Base-by-base conservation (phyloP, 2,797 vertebrate species). In the Amniataba percoides region DNA sequence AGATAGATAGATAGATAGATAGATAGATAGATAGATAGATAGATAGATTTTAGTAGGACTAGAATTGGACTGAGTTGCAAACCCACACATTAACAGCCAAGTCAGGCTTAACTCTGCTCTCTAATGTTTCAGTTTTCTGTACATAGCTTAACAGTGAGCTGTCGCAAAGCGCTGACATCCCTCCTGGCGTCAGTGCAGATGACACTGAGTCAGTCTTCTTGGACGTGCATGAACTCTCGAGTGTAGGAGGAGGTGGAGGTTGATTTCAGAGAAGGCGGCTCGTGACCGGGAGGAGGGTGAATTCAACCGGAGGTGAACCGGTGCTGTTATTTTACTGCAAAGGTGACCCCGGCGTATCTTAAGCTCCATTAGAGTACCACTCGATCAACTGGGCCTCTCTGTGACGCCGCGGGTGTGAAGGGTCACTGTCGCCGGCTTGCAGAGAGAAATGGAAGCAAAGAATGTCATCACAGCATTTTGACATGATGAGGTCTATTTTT, bases 331-430 rank as follows among this genome's bases (percentile, higher is more conserved):
- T 31, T 84, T 58, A 61, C 55, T 61, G 53, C 66, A 21, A 75
- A 84, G 66, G 71, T 86, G 85, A 81, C 49, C 74, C 72, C 21
- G 46, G 23, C 62, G 58, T 51, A 43, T 61, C 16, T 69, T 69
- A 69, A 81, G 75, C 67, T 68, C 72, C 21, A 78, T 74, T 74
- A 65, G 58, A 60, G 66, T 9, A 19, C 63, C 15, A 4, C 46
- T 63, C 55, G 49, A 82, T 81, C 75, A 81, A 56, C 56, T 48
- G 5, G 21, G 23, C 48, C n/a, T 40, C 55, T 60, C 48, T 23
- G 3, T 36, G 42, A 10, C 15, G 9, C 3, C 34, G 34, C 42
- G 62, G 52, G 36, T 36, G 53, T 57, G 55, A 11, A 60, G 25
- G 25, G n/a, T 60, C 45, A 42, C 51, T 16, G 7, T 57, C 3